Evolutionary conservation across 2,113 vertebrate genomes (phyloP).

Genomic region (Pandion haliaetus): DNA sequence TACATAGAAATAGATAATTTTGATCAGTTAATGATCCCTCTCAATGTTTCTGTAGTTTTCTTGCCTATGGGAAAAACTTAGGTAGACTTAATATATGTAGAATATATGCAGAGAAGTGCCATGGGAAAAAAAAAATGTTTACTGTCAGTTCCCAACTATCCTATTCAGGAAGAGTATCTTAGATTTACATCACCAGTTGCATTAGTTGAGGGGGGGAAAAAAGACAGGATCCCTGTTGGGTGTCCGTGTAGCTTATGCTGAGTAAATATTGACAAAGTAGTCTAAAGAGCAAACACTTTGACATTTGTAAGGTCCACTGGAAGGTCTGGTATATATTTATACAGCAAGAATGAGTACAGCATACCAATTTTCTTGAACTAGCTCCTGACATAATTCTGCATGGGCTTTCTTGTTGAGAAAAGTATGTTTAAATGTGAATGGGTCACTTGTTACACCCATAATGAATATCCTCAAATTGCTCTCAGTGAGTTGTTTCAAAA

Average conservation of each 20-base stretch:
- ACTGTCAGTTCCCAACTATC: slow-evolving; percentile 6
- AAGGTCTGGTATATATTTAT: slow-evolving; percentile 84
- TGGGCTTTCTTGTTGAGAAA: background rate
- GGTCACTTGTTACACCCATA: background rate
- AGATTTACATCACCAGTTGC: slow-evolving; percentile 42
- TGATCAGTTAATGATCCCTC: background rate
- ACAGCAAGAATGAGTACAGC: slow-evolving; percentile 67
- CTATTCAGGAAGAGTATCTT: background rate
- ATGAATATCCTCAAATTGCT: slow-evolving; percentile 21
- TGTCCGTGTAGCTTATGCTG: slow-evolving; percentile 69
- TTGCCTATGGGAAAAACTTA: background rate
- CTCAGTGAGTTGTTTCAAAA: slow-evolving; percentile 72
- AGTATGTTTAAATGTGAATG: background rate
- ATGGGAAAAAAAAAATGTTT: background rate
- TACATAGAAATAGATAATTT: background rate
- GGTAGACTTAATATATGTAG: background rate
- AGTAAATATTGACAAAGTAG: slow-evolving; percentile 84
- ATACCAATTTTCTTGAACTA: slow-evolving; percentile 73
- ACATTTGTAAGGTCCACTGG: slow-evolving; percentile 84
- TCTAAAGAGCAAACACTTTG: slow-evolving; percentile 85
- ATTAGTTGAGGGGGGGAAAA: background rate
- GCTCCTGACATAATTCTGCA: slow-evolving; percentile 51
- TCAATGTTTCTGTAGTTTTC: background rate
- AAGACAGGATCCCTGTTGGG: slow-evolving; percentile 67
- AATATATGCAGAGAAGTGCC: background rate